phyloP scores from a whole-genome alignment of 2,888 invertebrate species.

The Girardia tigrina region DNA sequence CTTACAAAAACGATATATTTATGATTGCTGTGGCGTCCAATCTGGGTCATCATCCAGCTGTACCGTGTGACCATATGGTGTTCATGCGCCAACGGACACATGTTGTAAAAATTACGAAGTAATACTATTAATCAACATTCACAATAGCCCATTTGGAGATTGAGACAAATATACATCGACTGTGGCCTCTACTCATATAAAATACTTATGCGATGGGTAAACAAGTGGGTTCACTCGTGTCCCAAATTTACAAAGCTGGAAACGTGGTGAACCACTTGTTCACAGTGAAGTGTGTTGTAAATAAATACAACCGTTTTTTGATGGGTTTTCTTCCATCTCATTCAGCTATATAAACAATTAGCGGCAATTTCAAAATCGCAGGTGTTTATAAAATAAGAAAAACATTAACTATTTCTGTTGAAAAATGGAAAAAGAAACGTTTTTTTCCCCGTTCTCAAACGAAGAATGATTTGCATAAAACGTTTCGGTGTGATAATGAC shows the following conservation, averaged over 20 bases:
- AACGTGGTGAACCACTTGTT: slow-evolving; percentile 4
- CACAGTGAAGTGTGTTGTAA: not conserved
- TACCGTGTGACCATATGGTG: slow-evolving; percentile 23
- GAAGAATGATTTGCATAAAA: not conserved
- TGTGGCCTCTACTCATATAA: not conserved
- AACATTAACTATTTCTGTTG: not conserved
- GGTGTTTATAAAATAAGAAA: not conserved
- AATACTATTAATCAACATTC: not conserved
- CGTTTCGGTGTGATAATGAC: not conserved
- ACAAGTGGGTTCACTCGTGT: slow-evolving; percentile 15
- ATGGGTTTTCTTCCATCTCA: slow-evolving; percentile 9
- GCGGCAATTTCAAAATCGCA: not conserved
- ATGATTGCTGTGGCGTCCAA: slow-evolving; percentile 8
- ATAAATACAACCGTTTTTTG: not conserved
- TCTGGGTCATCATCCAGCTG: slow-evolving; percentile 2
- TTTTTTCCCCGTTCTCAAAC: not conserved
- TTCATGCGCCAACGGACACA: slow-evolving; percentile 16
- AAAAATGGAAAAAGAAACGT: no score
- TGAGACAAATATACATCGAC: not conserved
- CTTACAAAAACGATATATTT: no score
- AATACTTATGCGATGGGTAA: not conserved
- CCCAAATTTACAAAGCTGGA: not conserved
- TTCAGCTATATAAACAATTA: slow-evolving; percentile 13
- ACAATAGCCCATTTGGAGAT: not conserved
- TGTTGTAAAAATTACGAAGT: not conserved